phyloP scores from a whole-genome alignment of 2,888 invertebrate genomes.

The Sphaeridia pumilis region DNA sequence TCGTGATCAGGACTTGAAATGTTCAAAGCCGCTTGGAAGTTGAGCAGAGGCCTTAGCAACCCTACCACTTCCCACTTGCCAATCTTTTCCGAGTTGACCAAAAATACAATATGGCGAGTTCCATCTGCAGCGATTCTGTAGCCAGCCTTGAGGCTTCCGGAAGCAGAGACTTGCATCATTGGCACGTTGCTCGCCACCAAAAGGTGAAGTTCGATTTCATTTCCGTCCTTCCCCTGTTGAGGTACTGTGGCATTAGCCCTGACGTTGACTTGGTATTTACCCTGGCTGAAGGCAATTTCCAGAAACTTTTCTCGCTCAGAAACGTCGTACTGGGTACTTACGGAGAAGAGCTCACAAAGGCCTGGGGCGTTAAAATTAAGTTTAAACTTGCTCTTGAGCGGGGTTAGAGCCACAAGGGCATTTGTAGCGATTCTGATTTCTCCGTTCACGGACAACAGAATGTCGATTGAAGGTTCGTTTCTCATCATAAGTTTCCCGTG shows the following conservation, averaged over 20 bases:
- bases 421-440: slow-evolving; percentile 14
- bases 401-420: slow-evolving; percentile 14
- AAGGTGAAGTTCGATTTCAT: slow-evolving; percentile 25
- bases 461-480: slow-evolving; percentile 11
- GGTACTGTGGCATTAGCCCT: slow-evolving; percentile 24
- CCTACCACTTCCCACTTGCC: slow-evolving; percentile 30
- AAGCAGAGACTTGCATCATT: slow-evolving; percentile 20
- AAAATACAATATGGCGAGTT: slow-evolving; percentile 21
- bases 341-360: slow-evolving; percentile 20
- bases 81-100: slow-evolving; percentile 20
- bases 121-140: slow-evolving; percentile 26
- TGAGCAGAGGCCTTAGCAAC: slow-evolving; percentile 16
- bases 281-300: slow-evolving; percentile 22
- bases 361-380: slow-evolving; percentile 21
- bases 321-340: slow-evolving; percentile 25
- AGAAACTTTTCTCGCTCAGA: slow-evolving; percentile 15
- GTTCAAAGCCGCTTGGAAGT: slow-evolving; percentile 22
- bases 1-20: slow-evolving; percentile 18
- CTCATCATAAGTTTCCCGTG: slow-evolving; percentile 9
- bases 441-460: slow-evolving; percentile 18
- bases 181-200: slow-evolving; percentile 31
- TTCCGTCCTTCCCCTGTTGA: slow-evolving; percentile 5
- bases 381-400: slow-evolving; percentile 18
- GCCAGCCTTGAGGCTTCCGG: slow-evolving; percentile 24
- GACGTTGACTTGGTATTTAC: slow-evolving; percentile 21